These are phyloP conservation scores for Tyto alba DNA, from an alignment of 2,113 vertebrate species.

Conservation along the genomic window DNA sequence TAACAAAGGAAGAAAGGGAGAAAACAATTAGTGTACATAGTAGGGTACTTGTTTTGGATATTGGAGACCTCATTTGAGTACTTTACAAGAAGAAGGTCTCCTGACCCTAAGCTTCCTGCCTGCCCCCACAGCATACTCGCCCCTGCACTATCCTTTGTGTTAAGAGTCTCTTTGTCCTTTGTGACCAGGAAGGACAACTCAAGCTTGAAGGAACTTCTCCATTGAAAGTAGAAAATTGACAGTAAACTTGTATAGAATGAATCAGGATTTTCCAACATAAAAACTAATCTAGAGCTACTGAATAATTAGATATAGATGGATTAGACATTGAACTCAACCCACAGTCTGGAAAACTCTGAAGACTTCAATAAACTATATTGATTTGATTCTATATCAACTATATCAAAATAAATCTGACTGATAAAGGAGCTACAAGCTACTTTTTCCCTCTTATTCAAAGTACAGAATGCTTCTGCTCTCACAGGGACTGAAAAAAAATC, in stretches of 20 bases:
- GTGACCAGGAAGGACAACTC: neutral
- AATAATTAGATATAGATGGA: neutral
- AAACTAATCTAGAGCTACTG: neutral
- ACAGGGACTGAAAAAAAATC: neutral
- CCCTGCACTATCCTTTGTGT: accelerated
- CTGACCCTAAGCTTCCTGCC: neutral
- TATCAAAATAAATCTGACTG: neutral
- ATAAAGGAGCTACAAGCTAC: neutral
- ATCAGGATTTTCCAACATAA: neutral
- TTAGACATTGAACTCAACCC: neutral
- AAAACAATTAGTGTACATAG: neutral
- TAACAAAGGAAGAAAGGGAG: neutral
- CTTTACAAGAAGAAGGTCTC: neutral
- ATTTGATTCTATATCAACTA: neutral
- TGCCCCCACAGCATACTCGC: accelerated
- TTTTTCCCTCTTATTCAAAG: neutral
- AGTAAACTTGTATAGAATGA: neutral
- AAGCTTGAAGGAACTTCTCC: neutral
- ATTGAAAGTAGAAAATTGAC: neutral
- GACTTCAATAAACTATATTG: neutral
- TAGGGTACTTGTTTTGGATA: neutral
- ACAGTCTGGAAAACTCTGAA: neutral
- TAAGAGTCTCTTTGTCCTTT: neutral
- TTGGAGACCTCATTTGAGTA: neutral
- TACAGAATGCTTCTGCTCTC: neutral